Base-by-base conservation (phyloP, 1,140 invertebrate species). In the Leptopilina clavipes region DNA sequence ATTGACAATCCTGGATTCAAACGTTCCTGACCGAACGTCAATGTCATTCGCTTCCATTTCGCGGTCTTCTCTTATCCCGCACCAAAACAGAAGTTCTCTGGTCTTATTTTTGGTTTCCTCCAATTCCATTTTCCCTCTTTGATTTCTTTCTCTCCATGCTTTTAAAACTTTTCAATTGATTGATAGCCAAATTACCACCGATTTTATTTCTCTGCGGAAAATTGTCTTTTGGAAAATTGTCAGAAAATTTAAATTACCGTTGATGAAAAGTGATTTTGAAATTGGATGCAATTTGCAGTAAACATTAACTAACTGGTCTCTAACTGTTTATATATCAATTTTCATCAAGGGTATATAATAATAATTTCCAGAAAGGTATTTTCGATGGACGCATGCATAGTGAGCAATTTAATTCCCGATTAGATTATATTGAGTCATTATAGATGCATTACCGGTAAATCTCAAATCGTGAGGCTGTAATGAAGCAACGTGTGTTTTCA, bases 401-500 rank as follows among this genome's bases (percentile, higher is more conserved):
- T 65, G 3, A 65, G 11, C 9, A 65, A 65, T 22, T 65, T 11
- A 31, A 31, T 31, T 65, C 11, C 25, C 19, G 22, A 25, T 11
- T 65, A 52, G 48, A 52, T 25, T 65, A 65, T n/a, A n/a, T 25
- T 65, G 22, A 31, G 11, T 65, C 56, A 65, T 65, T 65, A 65
- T 7, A 31, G 3, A 65, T 65, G 22, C 56, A 65, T 65, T 31
- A 19, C 25, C 12, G 70, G 70, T n/a, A 65, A 73, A 78, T 73
- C 77, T 79, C 73, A 74, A 74, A 72, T 79, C 76, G 74, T 77
- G 77, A 77, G n/a, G 71, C 52, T 52, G 71, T 79, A 74, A 72
- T 72, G 48, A 74, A 54, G 75, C 59, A 44, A 76, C n/a, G n/a
- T 9, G 37, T 40, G 14, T 12, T 74, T 71, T 71, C 43, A 54